Base-by-base conservation (phyloP, 2,113 vertebrate species). In the Ceuthmochares aereus region DNA sequence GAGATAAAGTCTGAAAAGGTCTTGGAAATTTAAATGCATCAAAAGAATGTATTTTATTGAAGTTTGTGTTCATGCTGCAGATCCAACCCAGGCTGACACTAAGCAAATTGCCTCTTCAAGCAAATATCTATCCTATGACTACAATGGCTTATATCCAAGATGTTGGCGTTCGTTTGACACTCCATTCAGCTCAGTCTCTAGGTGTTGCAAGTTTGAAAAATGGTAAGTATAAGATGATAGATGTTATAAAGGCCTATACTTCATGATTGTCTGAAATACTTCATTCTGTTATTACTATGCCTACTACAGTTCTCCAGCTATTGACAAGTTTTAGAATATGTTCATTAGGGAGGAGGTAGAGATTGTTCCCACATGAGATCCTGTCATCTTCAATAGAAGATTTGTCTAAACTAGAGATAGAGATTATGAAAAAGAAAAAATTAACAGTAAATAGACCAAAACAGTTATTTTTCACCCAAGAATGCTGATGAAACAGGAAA, bases 91-190 rank as follows among this genome's bases (percentile, higher is more conserved):
- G 99, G 84, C 84, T 97, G 88, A 98, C 98, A 0, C 97, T 99
- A 97, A 95, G 67, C 52, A 99, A 99, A 97, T 97, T 99, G 81
- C 99, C 99, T 60, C 95, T 99, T 94, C 99, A 99, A 97, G 99
- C 99, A 10, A 99, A 99, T 97, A 98, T 99, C 36, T 99, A 99
- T 93, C 99, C 99, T 4, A 99, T 99, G 99, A 98, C 96, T 43
- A 98, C 99, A 12, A 98, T 99, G 96, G 93, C 97, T 1, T 99
- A 99, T 78, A 94, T 99, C 49, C 99, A 99, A 96, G 99, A 99
- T 86, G 22, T 68, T 1, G 45, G 62, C 0, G 29, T 96, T 63
- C 98, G 99, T 16, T 74, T 99, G 79, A 98, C 98, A 2, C 97
- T 99, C 89, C 98, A 99, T 84, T 97, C 99, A 18, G 99, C 98